Conservation (phyloP, 2,113 vertebrate genomes). For the Malurus cyaneus region DNA sequence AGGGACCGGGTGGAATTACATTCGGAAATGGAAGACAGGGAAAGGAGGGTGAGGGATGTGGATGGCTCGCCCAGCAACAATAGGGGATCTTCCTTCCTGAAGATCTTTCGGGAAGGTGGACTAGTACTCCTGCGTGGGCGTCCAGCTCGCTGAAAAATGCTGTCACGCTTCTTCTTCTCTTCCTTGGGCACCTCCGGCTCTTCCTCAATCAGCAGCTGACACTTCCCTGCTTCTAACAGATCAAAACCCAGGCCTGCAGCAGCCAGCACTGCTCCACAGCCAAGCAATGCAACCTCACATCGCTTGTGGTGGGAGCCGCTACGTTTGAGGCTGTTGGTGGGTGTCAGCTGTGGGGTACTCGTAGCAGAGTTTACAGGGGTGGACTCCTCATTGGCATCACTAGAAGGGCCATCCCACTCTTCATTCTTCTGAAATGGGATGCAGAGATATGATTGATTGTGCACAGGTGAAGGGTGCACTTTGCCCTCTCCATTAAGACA, state of each 20-base stretch:
- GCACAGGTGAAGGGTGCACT: slow-evolving; percentile 70
- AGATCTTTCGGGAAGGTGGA: slow-evolving; percentile 87
- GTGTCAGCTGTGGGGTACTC: slow-evolving; percentile 82
- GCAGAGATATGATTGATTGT: slow-evolving; percentile 93
- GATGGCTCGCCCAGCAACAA: slow-evolving; percentile 76
- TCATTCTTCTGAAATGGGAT: slow-evolving; percentile 86
- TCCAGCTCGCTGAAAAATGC: slow-evolving; percentile 87
- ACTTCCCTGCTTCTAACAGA: slow-evolving; percentile 83
- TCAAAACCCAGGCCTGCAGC: slow-evolving; percentile 91
- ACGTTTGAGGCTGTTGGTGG: slow-evolving; percentile 85
- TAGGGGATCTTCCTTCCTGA: slow-evolving; percentile 84
- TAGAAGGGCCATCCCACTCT: slow-evolving; percentile 79
- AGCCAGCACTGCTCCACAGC: slow-evolving; percentile 90
- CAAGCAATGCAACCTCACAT: slow-evolving; percentile 87
- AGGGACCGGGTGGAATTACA: slow-evolving; percentile 95
- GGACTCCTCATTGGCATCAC: slow-evolving; percentile 80
- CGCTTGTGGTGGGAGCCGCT: slow-evolving; percentile 80
- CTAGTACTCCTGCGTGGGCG: slow-evolving; percentile 84
- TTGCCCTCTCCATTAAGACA: slow-evolving; percentile 73
- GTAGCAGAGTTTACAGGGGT: slow-evolving; percentile 79
- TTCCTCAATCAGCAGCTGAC: slow-evolving; percentile 74
- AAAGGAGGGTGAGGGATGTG: slow-evolving; percentile 87
- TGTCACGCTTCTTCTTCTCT: slow-evolving; percentile 87
- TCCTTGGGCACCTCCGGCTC: slow-evolving; percentile 75
- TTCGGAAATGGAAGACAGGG: slow-evolving; percentile 93